Base-by-base conservation (phyloP, 2,888 invertebrate species). In the Cheilosia grossa region DNA sequence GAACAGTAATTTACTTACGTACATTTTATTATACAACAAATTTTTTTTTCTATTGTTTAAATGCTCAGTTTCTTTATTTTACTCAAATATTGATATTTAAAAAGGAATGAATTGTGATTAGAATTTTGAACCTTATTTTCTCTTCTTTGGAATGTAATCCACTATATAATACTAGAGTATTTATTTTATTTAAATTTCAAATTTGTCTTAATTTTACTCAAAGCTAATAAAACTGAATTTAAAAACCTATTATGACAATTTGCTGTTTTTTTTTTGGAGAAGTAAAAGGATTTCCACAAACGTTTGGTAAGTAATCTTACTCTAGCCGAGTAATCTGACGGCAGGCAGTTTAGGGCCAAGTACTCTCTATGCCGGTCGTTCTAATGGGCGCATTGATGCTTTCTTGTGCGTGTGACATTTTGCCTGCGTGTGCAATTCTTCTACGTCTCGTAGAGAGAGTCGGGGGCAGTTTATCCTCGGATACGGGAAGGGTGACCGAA, bases 201-300 rank as follows among this genome's bases (percentile, higher is more conserved):
- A 73, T n/a, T 73, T 73, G 21, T 56, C 59, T 47, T 44, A 63
- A 24, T 37, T 42, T 56, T 53, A 33, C 63, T 63, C 15, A 63
- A 63, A 13, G 44, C 33, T 73, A 73, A 73, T 73, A 73, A 73
- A 73, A 73, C 37, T 73, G 37, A 54, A 44, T 56, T 37, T 17
- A 54, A 37, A 63, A 64, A 54, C 7, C 63, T n/a, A 19, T 37
- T 37, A 13, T 44, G n/a, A 21, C 19, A 5, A 44, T 4, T 17
- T 30, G 7, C 19, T 27, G 30, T 54, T 1, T 44, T 44, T 21
- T 37, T 9, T 40, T 58, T 37, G 6, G 1, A 13, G 6, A 4
- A 49, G 15, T 33, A 19, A 15, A n/a, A 33, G 3, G 4, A 4
- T 1, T 15, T 15, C 7, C 2, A 9, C 9, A 17, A 17, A 7